Evolutionary conservation across 2,113 vertebrate species (phyloP), one percentile per base, ranked within the genome.

Genomic region (Sciurus niger): DNA sequence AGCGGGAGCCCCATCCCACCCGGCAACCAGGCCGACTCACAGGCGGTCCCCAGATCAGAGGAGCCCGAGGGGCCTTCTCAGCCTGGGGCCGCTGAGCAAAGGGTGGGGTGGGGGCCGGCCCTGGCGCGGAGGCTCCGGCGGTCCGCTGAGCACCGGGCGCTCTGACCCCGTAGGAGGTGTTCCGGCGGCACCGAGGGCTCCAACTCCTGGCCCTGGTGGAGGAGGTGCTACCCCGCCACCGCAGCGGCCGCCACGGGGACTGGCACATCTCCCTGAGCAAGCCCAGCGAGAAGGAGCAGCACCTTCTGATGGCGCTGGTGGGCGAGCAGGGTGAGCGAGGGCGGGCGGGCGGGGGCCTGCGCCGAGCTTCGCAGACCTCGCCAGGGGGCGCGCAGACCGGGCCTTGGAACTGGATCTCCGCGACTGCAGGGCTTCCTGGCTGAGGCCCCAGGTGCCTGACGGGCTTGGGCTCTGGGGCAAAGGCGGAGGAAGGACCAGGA

Each of bases 241-340:
- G 99, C 72, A 98, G 99, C 4, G 98, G 99, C 93, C 99, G 98
- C 1, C 99, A 98, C 63, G 99, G 99, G 84, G 99, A 99, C 67
- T 99, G 99, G 99, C 97, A 98, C 87, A 99, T 99, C 55, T 99
- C 99, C 92, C 98, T 99, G 94, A 99, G 99, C 99, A 99, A 99
- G 95, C 99, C 99, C 32, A 99, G 98, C 24, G 99, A 99, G 97
- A 99, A 99, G 2, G 99, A 99, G 83, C 99, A 99, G 94, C 99
- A 99, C 98, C 98, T 99, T 84, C 98, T 99, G 72, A 99, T 99
- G 99, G 99, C 99, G 0, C 97, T 99, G 97, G 98, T 99, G 46
- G 99, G 99, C 93, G 98, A 99, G 11, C 99, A 99, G 74, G 99
- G 99, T 99, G 98, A 98, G 98, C 86, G 48, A 13, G 67, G 55